A percentile compares a stretch with the other conserved stretches of the same genome.
Evolutionary conservation across 1,140 invertebrate genomes (phyloP).

Genomic region (Trichonephila clavipes): DNA sequence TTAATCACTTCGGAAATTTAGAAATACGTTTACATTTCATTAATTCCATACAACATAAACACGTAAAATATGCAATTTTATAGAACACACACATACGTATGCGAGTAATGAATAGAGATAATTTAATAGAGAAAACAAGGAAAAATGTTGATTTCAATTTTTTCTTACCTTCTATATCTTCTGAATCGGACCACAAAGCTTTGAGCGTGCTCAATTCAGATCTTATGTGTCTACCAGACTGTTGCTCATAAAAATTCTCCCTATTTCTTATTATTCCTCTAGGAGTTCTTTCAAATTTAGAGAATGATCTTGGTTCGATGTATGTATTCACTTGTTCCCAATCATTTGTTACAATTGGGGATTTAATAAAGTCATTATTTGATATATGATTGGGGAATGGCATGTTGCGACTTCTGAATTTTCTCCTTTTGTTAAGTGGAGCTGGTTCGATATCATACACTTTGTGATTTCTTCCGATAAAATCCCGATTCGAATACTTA

Average conservation of each 20-base stretch:
- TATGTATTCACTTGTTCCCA: not conserved
- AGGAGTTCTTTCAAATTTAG: not conserved
- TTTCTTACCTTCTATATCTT: not conserved
- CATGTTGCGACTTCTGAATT: not conserved
- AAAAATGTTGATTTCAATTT: not conserved
- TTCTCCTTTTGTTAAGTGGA: not conserved
- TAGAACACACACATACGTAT: no score
- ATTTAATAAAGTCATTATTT: not conserved
- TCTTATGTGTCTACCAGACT: not conserved
- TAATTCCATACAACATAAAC: no score
- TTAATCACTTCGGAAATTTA: no score
- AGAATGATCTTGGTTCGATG: not conserved
- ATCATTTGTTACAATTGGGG: not conserved
- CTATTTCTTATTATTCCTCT: not conserved
- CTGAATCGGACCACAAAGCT: conserved; percentile 5
- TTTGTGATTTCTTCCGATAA: not conserved
- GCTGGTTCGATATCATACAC: not conserved
- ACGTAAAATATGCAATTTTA: no score
- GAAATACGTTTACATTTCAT: no score
- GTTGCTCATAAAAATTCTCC: not conserved
- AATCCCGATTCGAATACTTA: not conserved
- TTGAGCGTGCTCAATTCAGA: not conserved
- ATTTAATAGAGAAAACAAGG: no score
- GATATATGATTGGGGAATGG: not conserved
- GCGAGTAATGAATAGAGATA: no score